phyloP scores from a whole-genome alignment of 64 coral and sea anemone species.

The Trachythela sp. region DNA sequence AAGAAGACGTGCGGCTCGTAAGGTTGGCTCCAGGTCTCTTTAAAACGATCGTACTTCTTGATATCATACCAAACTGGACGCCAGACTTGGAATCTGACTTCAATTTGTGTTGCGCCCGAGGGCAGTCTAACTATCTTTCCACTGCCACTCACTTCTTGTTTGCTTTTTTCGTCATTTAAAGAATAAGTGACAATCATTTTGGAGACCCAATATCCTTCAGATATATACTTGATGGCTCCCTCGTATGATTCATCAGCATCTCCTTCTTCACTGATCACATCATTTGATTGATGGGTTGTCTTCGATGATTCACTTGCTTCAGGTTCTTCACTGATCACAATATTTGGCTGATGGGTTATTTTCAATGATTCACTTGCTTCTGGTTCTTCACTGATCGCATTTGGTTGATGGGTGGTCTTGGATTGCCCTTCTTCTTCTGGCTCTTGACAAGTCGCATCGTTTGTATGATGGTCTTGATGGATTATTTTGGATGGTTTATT shows the following conservation, averaged over 20 bases:
- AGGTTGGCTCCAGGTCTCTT: too few species aligned
- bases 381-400: background rate
- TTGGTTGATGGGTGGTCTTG: background rate
- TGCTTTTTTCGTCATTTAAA: background rate
- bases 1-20: too few species aligned
- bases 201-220: background rate
- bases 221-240: background rate
- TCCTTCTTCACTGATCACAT: background rate
- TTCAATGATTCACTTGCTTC: background rate
- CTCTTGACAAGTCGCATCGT: background rate
- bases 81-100: background rate
- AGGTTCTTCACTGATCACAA: too few species aligned
- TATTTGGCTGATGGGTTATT: background rate
- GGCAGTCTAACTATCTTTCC: background rate
- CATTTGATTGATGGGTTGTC: too few species aligned
- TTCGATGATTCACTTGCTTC: too few species aligned
- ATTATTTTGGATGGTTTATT: background rate
- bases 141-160: background rate
- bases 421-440: background rate
- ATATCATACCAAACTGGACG: background rate
- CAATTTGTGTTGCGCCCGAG: background rate
- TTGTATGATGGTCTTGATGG: background rate
- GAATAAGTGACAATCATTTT: background rate
- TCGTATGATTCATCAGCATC: background rate
- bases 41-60: background rate